Evolutionary conservation across 2,797 vertebrate species (phyloP).

Genomic region (Otus scops): DNA sequence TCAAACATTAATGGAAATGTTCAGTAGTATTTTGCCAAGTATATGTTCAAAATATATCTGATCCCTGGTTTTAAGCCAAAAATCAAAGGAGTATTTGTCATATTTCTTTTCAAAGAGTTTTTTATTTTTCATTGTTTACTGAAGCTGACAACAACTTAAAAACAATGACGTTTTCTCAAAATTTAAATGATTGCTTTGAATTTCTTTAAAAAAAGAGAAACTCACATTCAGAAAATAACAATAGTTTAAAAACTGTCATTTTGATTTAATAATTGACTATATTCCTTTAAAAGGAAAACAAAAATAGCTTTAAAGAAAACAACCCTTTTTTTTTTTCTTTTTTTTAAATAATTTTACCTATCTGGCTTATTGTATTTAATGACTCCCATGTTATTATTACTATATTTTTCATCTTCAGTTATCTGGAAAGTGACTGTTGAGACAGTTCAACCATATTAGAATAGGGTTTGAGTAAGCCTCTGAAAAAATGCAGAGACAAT

Average conservation of each 20-base stretch:
- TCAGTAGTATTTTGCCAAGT: background rate
- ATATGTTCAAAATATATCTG: background rate
- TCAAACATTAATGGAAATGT: background rate
- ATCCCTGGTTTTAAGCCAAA: background rate
- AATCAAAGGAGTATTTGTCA: background rate
- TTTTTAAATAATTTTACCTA: background rate
- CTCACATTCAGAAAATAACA: background rate
- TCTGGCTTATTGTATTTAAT: background rate
- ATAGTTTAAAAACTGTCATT: background rate
- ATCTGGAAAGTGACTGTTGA: background rate
- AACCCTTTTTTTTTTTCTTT: too few relatives aligned
- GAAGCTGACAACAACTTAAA: background rate
- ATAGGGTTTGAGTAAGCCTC: background rate
- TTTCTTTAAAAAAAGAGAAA: background rate
- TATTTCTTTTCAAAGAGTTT: background rate
- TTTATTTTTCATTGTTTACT: background rate
- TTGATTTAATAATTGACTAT: background rate
- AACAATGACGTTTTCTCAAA: background rate
- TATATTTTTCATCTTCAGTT: background rate
- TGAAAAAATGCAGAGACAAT: background rate
- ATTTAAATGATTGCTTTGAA: background rate
- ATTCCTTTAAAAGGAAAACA: background rate
- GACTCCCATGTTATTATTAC: background rate
- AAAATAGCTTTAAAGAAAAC: background rate
- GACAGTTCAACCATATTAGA: background rate